These are phyloP conservation scores for Peromyscus nudipes DNA, from an alignment of 2,797 vertebrate genomes.

Conservation along the genomic window DNA sequence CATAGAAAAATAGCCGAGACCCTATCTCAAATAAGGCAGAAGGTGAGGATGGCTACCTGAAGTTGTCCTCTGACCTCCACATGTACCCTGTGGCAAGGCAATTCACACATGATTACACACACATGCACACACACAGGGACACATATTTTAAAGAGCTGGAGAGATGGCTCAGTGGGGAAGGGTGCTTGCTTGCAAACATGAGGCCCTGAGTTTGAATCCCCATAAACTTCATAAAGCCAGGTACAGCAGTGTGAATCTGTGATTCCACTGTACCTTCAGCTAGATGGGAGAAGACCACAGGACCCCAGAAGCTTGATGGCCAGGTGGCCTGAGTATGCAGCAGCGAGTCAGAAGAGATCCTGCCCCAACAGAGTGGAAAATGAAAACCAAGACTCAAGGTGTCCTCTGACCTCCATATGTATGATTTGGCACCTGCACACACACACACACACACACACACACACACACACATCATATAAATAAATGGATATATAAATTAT, in stretches of 20 bases:
- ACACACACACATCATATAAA: background rate
- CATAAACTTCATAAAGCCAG: background rate
- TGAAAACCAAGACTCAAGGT: background rate
- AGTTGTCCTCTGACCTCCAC: background rate
- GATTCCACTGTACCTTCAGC: background rate
- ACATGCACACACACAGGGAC: background rate
- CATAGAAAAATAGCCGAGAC: background rate
- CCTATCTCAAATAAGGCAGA: background rate
- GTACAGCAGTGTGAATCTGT: background rate
- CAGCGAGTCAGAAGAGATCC: background rate
- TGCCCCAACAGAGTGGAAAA: background rate
- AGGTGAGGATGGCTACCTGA: background rate
- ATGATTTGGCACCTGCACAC: too few relatives aligned
- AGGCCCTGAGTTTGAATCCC: background rate
- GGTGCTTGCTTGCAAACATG: background rate
- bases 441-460: too few relatives aligned
- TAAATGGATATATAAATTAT: background rate
- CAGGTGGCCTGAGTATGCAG: background rate
- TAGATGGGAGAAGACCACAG: background rate
- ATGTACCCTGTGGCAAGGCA: background rate
- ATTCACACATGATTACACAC: background rate
- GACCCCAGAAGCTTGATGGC: background rate
- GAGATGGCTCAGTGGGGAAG: background rate
- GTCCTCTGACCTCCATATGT: too few relatives aligned
- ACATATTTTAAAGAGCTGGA: background rate